Percentiles rank a stretch among this genome's conserved stretches.
phyloP scores from a whole-genome alignment of 2,888 invertebrate species.

The Hirtodrosophila cameraria region DNA sequence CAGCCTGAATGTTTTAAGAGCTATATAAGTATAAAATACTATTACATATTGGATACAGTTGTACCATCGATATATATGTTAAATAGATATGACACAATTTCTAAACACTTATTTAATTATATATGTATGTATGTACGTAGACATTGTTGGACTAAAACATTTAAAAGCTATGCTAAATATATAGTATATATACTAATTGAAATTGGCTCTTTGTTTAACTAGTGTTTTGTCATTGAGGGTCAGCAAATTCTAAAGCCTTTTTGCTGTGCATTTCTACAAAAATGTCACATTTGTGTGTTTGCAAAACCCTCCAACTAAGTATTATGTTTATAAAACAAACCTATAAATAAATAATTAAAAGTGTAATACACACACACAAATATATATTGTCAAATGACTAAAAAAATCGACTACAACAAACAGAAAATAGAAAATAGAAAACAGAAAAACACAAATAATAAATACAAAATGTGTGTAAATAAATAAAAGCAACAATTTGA shows the following conservation, averaged over 20 bases:
- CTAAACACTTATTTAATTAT: constrained; percentile 53
- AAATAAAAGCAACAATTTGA: constrained; percentile 29
- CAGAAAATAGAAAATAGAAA: constrained; percentile 1
- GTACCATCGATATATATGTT: constrained; percentile 56
- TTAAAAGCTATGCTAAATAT: constrained; percentile 62
- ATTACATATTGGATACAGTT: constrained; percentile 47
- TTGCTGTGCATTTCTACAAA: constrained; percentile 54
- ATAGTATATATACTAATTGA: constrained; percentile 44
- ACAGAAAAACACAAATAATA: constrained; percentile 4
- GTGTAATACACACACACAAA: constrained; percentile 55
- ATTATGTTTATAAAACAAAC: constrained; percentile 17
- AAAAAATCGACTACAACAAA: constrained; percentile 44
- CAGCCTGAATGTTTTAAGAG: constrained; percentile 56
- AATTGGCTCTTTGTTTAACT: constrained; percentile 12
- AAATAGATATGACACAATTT: constrained; percentile 59
- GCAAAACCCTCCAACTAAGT: constrained; percentile 37
- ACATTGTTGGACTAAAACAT: constrained; percentile 67
- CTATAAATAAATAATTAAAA: constrained; percentile 38
- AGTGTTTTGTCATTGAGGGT: constrained; percentile 13
- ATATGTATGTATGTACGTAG: constrained; percentile 38
- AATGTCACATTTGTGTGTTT: constrained; percentile 31
- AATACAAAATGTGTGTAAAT: too few species aligned
- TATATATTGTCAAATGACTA: constrained; percentile 35
- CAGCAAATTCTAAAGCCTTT: constrained; percentile 47
- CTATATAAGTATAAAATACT: constrained; percentile 30